Evolutionary conservation across 2,888 invertebrate genomes (phyloP).

Genomic region (Leucoptera coffeella): DNA sequence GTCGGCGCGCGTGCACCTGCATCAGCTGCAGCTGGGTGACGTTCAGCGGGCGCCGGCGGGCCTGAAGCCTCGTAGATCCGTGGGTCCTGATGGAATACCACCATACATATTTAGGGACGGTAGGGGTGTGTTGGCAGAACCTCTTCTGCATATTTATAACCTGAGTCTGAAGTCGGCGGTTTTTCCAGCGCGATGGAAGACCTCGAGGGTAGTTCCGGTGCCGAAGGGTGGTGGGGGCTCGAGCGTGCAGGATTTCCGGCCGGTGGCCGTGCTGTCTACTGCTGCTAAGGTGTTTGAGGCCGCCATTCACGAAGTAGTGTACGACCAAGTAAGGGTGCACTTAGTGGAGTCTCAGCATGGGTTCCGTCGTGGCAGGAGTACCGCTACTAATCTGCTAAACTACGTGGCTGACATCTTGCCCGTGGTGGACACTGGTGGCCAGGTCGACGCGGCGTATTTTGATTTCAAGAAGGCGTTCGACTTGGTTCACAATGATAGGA

Average conservation of each 20-base stretch:
- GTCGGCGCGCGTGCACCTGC: conserved; percentile 1
- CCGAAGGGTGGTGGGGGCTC: background rate
- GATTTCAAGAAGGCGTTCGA: conserved; percentile 1
- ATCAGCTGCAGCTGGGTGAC: background rate
- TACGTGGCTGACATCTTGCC: background rate
- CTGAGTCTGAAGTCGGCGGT: background rate
- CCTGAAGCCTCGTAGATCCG: background rate
- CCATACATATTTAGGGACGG: conserved; percentile 1
- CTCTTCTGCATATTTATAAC: background rate
- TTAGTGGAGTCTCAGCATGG: background rate
- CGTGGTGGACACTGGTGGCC: conserved; percentile 1
- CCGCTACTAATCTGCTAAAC: background rate
- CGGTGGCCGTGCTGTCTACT: conserved; percentile 1
- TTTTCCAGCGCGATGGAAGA: background rate
- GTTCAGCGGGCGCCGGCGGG: background rate
- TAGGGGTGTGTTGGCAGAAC: too few species aligned
- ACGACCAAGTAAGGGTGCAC: background rate
- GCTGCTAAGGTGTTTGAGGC: background rate
- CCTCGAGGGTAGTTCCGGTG: background rate
- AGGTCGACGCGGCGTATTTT: conserved; percentile 4
- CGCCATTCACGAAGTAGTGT: background rate
- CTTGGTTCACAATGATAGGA: conserved; percentile 2
- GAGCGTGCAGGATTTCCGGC: background rate
- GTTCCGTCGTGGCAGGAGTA: background rate
- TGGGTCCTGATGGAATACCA: conserved; percentile 2